Evolutionary conservation across 2,113 vertebrate species (phyloP), one percentile per base, ranked within the genome.

Genomic region (Rana temporaria): DNA sequence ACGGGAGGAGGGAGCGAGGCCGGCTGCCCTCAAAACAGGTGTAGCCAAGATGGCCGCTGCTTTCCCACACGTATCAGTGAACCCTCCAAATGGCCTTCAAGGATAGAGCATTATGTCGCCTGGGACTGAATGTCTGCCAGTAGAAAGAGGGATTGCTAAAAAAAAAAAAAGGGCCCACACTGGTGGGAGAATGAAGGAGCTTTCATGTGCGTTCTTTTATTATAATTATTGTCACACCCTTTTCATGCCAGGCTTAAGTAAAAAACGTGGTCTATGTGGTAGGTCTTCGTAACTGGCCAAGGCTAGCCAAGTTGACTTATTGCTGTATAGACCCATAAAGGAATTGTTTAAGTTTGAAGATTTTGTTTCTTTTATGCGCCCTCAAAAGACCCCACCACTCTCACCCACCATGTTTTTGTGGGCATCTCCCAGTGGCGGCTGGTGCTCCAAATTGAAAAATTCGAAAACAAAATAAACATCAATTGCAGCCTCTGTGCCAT

Each of bases 31-130:
- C 71, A 34, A 75, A 82, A 82, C 80, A 82, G 80, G 80, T 82
- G 80, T 82, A 82, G 80, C 71, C 80, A 75, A 82, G 71, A 82
- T 82, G 80, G 80, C 71, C 15, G 63, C 80, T 71, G 75, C 80
- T 82, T 82, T 82, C 80, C 80, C 80, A 82, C 80, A 82, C 80
- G 63, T 82, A 82, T 82, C 80, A 82, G 53, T 82, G 62, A 42
- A 75, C 71, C 70, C 57, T 82, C 80, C 71, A 75, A 82, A 82
- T 82, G 80, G 80, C 70, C 80, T 82, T 62, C 62, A 67, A 82
- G 71, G 80, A 75, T 57, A 75, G 48, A 24, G 52, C 80, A 82
- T 82, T 75, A 75, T 82, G 80, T 82, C 80, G 12, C 80, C 53
- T 82, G 80, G 80, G 71, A 82, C 80, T 75, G 62, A 82, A 66